Evolutionary conservation across 2,113 vertebrate species (phyloP).

Genomic region (Catharus minimus): DNA sequence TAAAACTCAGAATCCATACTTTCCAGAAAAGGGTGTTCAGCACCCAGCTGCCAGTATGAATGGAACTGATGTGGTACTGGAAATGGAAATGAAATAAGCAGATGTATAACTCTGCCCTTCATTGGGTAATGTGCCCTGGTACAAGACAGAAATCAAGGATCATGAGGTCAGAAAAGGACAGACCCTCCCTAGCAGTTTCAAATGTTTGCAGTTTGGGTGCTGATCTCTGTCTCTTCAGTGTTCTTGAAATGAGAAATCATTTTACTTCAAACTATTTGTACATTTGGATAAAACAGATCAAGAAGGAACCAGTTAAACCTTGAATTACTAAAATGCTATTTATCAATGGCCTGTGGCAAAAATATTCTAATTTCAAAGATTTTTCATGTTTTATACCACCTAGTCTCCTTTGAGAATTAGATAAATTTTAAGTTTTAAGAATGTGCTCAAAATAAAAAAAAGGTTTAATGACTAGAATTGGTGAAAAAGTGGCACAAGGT

Average conservation of each 20-base stretch:
- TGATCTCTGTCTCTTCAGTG: background rate
- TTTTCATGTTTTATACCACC: background rate
- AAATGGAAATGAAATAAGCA: background rate
- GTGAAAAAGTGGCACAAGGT: background rate
- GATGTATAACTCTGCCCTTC: background rate
- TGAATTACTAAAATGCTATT: background rate
- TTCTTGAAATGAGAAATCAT: background rate
- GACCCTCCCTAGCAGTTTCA: too few species aligned
- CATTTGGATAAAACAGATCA: background rate
- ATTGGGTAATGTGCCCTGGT: background rate
- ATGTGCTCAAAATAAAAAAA: background rate
- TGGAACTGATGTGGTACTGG: background rate
- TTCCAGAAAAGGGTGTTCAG: background rate
- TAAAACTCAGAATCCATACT: background rate
- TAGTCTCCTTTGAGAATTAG: background rate
- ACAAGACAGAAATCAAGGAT: background rate
- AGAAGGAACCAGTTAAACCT: background rate
- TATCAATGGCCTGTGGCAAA: background rate
- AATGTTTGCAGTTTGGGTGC: background rate
- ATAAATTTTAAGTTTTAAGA: background rate
- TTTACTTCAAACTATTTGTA: background rate
- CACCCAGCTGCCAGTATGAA: accelerated
- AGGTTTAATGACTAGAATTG: accelerated
- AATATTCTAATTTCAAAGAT: background rate
- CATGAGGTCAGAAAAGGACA: background rate